Evolutionary conservation across 2,888 invertebrate species (phyloP), one percentile per base, ranked within the genome.

Genomic region (Drosophila fungiperda): DNA sequence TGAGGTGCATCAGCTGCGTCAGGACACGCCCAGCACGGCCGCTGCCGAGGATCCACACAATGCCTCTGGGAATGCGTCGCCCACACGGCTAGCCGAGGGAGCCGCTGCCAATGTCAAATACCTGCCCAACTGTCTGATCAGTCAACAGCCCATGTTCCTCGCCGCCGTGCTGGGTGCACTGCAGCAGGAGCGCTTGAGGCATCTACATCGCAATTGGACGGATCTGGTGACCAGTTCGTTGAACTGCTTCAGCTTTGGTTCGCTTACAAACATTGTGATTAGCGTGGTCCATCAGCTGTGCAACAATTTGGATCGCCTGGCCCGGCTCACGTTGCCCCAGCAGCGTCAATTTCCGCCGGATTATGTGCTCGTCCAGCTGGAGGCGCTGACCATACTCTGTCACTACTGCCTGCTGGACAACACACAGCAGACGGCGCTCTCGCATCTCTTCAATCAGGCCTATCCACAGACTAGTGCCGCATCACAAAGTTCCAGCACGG

Each of bases 61-160:
- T 29, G 74, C 67, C 3, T 88, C 91, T 0, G 93, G 92, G 7
- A 92, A 87, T 71, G 92, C 90, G 64, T 92, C 92, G 1, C 92
- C 92, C 15, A 92, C 91, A 0, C 91, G 92, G 1, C 72, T 92
- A 8, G 83, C 91, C 1, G 83, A 75, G n/a, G 78, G 83, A 3
- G 85, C 83, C 9, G 83, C 87, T 4, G 87, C 89, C 50, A 94
- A 94, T 75, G 93, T 95, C 5, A 95, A 95, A 79, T 96, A 96
- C 85, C 92, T 95, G 57, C 94, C 95, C 26, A 95, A 95, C 48
- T 94, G 95, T 68, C 93, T 95, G 45, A 95, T 96, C 70, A 96
- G 96, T 42, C 96, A 97, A 90, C 97, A 98, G 91, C 96, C 96
- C 35, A 96, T 97, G 95, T 97, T 98, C 91, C 93, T 97, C 36